Evolutionary conservation across 1,140 invertebrate genomes (phyloP), one percentile per base, ranked within the genome.

Genomic region (Calosoma granatense): DNA sequence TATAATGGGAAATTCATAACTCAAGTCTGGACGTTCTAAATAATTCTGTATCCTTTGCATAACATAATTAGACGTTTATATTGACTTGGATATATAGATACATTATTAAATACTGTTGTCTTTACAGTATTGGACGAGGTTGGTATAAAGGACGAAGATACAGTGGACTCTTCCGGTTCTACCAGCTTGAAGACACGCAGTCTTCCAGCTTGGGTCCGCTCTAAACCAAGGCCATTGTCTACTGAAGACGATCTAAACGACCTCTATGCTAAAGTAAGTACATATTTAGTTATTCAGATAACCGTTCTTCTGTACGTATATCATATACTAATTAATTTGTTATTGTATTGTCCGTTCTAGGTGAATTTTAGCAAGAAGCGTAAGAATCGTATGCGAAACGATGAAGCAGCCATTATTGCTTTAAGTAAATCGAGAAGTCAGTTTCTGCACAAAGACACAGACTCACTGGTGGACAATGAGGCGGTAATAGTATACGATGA

Each of bases 401-500:
- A 86, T 65, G 84, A 85, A 73, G 84, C 84, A 9, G 84, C 84
- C 30, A 83, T 86, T 56, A 87, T 87, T 60, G 85, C 85, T 11
- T 72, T 86, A 22, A 86, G 84, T 68, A 85, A 85, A 72, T 84
- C 82, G 1, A 74, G 80, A 62, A 83, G 81, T 65, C 81, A 84
- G 70, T 83, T 81, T 71, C 72, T 84, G 36, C 72, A 76, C 55
- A 76, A 74, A 61, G 79, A 78, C 58, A 80, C 76, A 21, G 78
- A 79, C 63, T 76, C 75, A 14, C 65, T 80, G 43, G 78, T 80
- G 4, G 77, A 84, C 64, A 83, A 84, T 58, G 84, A 85, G 70
- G 84, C 83, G 20, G 81, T 86, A 55, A 83, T 87, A 53, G 82
- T 87, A 9, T 86, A 86, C 64, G 83, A 87, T 67, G 84, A 87